Conservation (phyloP, 2,888 invertebrate species). For the Thymelicus lineola region DNA sequence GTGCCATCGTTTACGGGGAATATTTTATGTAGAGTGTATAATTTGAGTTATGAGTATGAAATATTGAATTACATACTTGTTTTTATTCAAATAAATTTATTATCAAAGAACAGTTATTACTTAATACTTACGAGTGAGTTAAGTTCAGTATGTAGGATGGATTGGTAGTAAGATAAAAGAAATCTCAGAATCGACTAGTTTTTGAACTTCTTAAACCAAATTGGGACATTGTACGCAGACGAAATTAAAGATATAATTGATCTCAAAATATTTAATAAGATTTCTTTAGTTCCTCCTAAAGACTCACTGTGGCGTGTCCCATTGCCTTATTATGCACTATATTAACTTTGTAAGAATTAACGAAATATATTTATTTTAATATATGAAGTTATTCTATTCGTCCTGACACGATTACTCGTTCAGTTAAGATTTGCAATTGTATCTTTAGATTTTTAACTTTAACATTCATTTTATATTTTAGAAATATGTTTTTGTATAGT, state of each 20-base stretch:
- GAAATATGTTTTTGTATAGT: conserved; percentile 22
- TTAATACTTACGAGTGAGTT: background rate
- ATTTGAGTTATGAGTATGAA: conserved; percentile 11
- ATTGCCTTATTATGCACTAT: conserved; percentile 55
- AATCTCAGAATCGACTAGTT: conserved; percentile 29
- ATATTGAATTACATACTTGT: conserved; percentile 15
- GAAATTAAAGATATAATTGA: conserved; percentile 64
- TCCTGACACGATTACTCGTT: background rate
- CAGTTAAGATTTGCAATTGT: background rate
- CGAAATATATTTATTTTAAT: conserved; percentile 15
- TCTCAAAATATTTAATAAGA: conserved; percentile 70
- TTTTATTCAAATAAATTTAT: conserved; percentile 6
- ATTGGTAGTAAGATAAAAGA: conserved; percentile 11
- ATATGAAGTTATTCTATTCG: conserved; percentile 6
- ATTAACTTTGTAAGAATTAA: conserved; percentile 41
- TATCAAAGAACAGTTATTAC: background rate
- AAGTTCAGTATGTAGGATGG: conserved; percentile 10
- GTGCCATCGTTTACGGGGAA: conserved; percentile 39
- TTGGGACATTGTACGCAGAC: conserved; percentile 55
- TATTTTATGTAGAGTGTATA: conserved; percentile 21
- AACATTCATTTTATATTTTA: background rate
- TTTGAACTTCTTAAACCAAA: conserved; percentile 50
- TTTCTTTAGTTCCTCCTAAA: conserved; percentile 71
- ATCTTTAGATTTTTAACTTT: background rate
- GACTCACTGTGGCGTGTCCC: conserved; percentile 62